phyloP scores from a whole-genome alignment of 2,113 vertebrate species.

The Lathamus discolor region DNA sequence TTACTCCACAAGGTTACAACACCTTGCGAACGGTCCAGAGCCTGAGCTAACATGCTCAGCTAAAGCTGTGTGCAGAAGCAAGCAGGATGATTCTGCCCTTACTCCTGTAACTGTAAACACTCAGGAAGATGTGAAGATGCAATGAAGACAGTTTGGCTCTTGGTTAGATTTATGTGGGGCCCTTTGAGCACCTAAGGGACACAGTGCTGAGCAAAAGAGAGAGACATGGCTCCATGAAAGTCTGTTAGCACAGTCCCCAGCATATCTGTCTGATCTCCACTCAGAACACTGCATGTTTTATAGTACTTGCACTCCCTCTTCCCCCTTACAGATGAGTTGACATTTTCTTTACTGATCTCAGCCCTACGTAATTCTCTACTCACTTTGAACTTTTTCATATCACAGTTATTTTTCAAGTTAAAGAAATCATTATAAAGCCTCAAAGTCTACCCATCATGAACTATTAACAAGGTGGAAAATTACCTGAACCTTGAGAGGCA shows the following conservation, averaged over 20 bases:
- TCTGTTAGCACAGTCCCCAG: neutral
- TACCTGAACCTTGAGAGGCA: slow-evolving; percentile 87
- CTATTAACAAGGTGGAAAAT: neutral
- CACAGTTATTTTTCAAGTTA: neutral
- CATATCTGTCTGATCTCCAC: rapidly evolving
- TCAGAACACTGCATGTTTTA: neutral
- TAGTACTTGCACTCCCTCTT: neutral
- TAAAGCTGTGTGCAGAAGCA: neutral
- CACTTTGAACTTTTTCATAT: neutral
- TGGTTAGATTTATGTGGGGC: neutral
- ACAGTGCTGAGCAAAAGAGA: neutral
- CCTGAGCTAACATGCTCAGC: neutral
- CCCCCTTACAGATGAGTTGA: neutral
- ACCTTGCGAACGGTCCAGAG: neutral
- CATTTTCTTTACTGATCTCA: neutral
- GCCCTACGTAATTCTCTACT: neutral
- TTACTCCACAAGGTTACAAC: neutral
- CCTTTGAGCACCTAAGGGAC: neutral
- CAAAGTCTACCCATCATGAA: neutral
- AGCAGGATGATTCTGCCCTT: neutral
- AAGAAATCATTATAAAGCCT: neutral
- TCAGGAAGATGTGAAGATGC: neutral
- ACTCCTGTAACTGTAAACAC: neutral
- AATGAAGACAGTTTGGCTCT: neutral
- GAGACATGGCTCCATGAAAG: neutral